Percentiles rank a stretch among this genome's conserved stretches.
Conservation (phyloP, 2,888 invertebrate genomes). For the Priocnemis perturbator region DNA sequence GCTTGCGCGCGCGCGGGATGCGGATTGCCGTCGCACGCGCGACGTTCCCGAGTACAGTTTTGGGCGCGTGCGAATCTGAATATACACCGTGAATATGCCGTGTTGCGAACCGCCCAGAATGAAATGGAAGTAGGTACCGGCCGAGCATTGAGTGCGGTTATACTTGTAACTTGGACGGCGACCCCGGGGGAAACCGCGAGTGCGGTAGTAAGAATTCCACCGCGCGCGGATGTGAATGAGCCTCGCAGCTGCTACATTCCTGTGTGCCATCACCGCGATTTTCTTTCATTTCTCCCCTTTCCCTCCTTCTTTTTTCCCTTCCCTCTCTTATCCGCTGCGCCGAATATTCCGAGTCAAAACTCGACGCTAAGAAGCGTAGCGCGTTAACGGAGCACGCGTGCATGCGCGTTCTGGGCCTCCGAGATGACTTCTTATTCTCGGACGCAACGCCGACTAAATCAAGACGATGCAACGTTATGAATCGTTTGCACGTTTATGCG, state of each 20-base stretch:
- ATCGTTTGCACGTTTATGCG: no score
- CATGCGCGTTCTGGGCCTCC: no score
- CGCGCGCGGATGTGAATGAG: constrained; percentile 72
- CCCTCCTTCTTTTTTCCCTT: constrained; percentile 1
- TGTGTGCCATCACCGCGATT: constrained; percentile 66
- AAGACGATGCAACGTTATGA: no score
- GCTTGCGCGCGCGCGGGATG: constrained; percentile 17
- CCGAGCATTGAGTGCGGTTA: constrained; percentile 61
- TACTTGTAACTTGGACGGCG: constrained; percentile 67
- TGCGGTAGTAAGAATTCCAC: constrained; percentile 69
- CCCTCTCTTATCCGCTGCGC: constrained; percentile 36
- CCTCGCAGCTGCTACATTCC: constrained; percentile 73
- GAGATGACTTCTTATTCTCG: no score
- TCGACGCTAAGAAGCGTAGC: no score
- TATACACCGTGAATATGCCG: constrained; percentile 29
- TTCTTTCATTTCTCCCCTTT: constrained; percentile 48
- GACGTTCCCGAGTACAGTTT: neutral
- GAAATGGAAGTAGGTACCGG: constrained; percentile 63
- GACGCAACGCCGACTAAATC: no score
- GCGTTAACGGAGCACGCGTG: no score
- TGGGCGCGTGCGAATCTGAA: constrained; percentile 18
- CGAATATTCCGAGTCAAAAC: constrained; percentile 42
- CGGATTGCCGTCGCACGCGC: constrained; percentile 18
- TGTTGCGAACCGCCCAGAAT: constrained; percentile 56
- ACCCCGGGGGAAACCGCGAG: constrained; percentile 57